phyloP scores from a whole-genome alignment of 2,888 invertebrate genomes.

The Ennomos erosarius region DNA sequence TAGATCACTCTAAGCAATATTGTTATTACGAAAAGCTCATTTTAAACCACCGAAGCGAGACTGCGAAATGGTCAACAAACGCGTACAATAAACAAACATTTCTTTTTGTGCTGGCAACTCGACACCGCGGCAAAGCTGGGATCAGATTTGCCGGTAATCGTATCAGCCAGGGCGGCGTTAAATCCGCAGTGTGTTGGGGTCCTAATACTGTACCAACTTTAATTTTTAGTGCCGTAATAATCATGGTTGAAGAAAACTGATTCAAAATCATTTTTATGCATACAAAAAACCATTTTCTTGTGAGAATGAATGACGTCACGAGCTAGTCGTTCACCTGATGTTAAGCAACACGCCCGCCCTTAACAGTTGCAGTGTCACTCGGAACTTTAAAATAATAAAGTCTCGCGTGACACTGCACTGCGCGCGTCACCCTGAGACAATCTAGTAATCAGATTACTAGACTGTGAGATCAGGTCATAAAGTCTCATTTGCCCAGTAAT shows the following conservation, averaged over 20 bases:
- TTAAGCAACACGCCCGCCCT: no score
- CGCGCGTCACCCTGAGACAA: no score
- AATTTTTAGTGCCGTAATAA: neutral
- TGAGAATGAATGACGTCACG: no score
- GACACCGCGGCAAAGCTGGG: slow-evolving; percentile 39
- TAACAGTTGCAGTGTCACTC: no score
- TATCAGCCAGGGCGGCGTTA: slow-evolving; percentile 43
- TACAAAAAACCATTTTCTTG: no score
- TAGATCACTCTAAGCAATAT: slow-evolving; percentile 2
- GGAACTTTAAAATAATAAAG: no score
- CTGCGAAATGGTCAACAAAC: slow-evolving; percentile 36
- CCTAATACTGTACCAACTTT: slow-evolving; percentile 27
- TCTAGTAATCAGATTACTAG: no score
- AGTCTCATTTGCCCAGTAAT: no score
- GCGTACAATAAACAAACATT: slow-evolving; percentile 41
- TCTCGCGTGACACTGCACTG: no score
- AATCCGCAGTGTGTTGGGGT: slow-evolving; percentile 42
- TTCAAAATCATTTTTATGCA: neutral
- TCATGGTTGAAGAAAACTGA: neutral
- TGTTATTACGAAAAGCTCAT: slow-evolving; percentile 22
- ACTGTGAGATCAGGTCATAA: no score
- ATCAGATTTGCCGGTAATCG: slow-evolving; percentile 46
- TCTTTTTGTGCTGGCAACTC: slow-evolving; percentile 43
- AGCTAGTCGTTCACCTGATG: no score
- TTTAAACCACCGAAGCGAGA: slow-evolving; percentile 21